Evolutionary conservation across 92 coral and sea anemone species (phyloP), one percentile per base, ranked within the genome.

Genomic region (Diadumene lineata): DNA sequence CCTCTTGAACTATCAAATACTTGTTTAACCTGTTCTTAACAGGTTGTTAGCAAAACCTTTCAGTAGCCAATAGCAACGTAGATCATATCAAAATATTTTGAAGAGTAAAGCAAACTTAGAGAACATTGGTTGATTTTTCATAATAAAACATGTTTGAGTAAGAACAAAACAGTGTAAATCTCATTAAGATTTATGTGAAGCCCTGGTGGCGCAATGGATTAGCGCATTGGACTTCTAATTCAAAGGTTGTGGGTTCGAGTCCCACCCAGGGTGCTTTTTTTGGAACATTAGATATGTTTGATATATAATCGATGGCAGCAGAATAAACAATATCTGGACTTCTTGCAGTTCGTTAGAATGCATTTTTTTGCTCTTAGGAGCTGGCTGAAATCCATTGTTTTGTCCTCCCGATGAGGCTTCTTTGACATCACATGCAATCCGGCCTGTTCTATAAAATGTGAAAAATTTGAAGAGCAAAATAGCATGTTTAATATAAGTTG

Each of bases 231-330:
- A 91, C 97, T 88, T 88, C 97, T 91, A 91, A 91, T 91, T 91
- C 97, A 91, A 91, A 91, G 97, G 97, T 88, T 88, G 97, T 91
- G 97, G 97, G 97, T 91, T 91, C 97, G 97, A 91, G 97, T 91
- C 93, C 93, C 97, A 91, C 86, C 97, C 81, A 88, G 90, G 90
- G 97, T 91, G 96, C 15, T 61, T 28, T 29, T 67, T 62, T 84
- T 79, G 56, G 21, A 16, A 4, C 38, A 32, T 22, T 55, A 53
- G 58, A 44, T 13, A 53, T 53, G 17, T 53, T 21, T 2, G 58
- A 53, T 9, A 15, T 53, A 15, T 3, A 13, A 6, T 3, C 21
- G 19, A 53, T 3, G 8, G 60, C 2, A 15, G 60, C 6, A 53
- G 24, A 15, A 53, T 4, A 53, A 53, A 9, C 19, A 58, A 21